These are phyloP conservation scores for Callyntrura guangdongensis DNA, from an alignment of 2,888 invertebrate species.

Conservation along the genomic window DNA sequence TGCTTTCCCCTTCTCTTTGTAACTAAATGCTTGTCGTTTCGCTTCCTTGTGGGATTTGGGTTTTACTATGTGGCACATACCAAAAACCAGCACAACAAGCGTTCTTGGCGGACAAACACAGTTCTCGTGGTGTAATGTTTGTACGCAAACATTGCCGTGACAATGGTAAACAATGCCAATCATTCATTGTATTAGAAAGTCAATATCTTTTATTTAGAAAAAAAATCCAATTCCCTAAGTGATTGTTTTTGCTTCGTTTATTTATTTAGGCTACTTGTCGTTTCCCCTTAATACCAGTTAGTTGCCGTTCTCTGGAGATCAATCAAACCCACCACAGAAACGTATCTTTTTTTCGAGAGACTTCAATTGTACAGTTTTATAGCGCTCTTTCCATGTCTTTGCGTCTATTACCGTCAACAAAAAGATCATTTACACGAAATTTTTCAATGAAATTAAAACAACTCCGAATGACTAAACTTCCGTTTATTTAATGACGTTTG, in stretches of 20 bases:
- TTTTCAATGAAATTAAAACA: too few relatives aligned
- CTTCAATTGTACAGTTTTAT: background rate
- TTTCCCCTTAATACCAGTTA: background rate
- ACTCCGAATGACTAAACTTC: too few relatives aligned
- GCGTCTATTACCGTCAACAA: background rate
- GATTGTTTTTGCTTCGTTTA: background rate
- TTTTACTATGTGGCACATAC: too few relatives aligned
- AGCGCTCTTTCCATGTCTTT: background rate
- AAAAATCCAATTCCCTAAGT: background rate
- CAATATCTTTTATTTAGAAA: conserved; percentile 4
- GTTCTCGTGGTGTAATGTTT: background rate
- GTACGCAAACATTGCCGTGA: background rate
- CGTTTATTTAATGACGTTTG: too few relatives aligned
- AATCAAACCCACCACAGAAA: conserved; percentile 20
- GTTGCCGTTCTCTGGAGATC: conserved; percentile 14
- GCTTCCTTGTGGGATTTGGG: too few relatives aligned
- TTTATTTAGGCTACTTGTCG: background rate
- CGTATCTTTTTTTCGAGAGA: background rate
- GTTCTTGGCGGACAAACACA: background rate
- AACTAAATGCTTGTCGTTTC: too few relatives aligned
- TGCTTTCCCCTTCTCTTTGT: background rate
- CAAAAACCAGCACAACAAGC: too few relatives aligned
- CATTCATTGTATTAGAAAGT: conserved; percentile 2
- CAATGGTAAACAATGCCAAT: conserved; percentile 38
- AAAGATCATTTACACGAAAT: too few relatives aligned